Conservation (phyloP, 2,888 invertebrate genomes). For the Conchocele bisecta region DNA sequence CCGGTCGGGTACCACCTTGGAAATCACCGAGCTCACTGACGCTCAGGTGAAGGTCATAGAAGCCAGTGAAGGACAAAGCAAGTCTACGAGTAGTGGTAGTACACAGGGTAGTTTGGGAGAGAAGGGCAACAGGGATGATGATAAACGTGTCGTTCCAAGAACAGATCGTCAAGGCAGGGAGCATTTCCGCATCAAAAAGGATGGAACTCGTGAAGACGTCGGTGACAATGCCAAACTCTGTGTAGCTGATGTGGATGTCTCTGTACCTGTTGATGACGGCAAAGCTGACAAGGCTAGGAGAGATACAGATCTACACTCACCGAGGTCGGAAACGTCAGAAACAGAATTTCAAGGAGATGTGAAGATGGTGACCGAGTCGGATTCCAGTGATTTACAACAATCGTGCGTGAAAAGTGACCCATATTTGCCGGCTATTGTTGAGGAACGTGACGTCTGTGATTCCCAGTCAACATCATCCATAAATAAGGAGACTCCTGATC, state of each 20-base stretch:
- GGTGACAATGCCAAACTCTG: too few relatives aligned
- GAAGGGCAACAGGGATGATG: too few relatives aligned
- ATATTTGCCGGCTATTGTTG: neutral
- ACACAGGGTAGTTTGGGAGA: too few relatives aligned
- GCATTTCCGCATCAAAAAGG: too few relatives aligned
- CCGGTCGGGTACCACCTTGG: neutral
- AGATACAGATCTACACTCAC: constrained; percentile 10
- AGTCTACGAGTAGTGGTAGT: too few relatives aligned
- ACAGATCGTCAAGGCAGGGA: too few relatives aligned
- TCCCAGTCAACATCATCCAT: neutral
- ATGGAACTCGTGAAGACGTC: too few relatives aligned
- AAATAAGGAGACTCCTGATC: neutral
- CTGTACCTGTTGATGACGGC: too few relatives aligned
- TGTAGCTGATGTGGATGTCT: neutral
- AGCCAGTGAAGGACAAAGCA: too few relatives aligned
- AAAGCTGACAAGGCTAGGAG: neutral
- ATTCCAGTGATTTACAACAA: neutral
- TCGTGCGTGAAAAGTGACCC: neutral
- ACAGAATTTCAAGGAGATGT: constrained; percentile 28
- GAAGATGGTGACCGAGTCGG: neutral
- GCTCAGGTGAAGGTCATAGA: neutral
- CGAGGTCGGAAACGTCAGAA: constrained; percentile 25
- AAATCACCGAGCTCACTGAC: constrained; percentile 23
- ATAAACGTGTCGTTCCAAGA: too few relatives aligned
- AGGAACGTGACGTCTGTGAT: neutral